Percentiles rank a stretch among this genome's conserved stretches.
phyloP scores from a whole-genome alignment of 2,113 vertebrate species.

The Willisornis vidua region DNA sequence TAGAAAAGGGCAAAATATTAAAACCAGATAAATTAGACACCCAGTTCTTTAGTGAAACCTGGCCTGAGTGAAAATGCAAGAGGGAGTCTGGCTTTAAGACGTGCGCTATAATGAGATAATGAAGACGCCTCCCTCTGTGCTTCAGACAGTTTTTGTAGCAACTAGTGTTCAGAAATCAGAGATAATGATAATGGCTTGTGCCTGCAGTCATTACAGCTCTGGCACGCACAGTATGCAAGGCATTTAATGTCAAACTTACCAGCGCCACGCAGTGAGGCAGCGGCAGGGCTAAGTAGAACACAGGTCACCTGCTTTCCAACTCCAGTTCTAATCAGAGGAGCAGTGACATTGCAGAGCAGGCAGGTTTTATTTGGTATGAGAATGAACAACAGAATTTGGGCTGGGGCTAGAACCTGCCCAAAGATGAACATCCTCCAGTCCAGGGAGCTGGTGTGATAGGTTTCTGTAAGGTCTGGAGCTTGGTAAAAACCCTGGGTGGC shows the following conservation, averaged over 20 bases:
- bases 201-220: background rate
- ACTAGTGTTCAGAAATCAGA: background rate
- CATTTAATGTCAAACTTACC: background rate
- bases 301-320: background rate
- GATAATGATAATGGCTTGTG: background rate
- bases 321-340: rapidly evolving
- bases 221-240: background rate
- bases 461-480: background rate
- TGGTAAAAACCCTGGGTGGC: background rate
- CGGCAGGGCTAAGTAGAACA: rapidly evolving
- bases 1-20: background rate
- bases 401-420: background rate
- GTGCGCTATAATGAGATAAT: background rate
- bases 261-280: background rate
- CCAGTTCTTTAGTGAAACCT: background rate
- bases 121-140: background rate
- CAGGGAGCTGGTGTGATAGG: background rate
- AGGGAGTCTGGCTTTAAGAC: background rate
- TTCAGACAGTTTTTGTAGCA: background rate
- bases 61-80: background rate
- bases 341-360: rapidly evolving
- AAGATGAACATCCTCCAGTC: background rate
- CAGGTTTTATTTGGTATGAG: background rate
- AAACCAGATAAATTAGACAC: background rate
- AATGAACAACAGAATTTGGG: background rate